Evolutionary conservation across 1,140 invertebrate genomes (phyloP).

Genomic region (Nebria ingens): DNA sequence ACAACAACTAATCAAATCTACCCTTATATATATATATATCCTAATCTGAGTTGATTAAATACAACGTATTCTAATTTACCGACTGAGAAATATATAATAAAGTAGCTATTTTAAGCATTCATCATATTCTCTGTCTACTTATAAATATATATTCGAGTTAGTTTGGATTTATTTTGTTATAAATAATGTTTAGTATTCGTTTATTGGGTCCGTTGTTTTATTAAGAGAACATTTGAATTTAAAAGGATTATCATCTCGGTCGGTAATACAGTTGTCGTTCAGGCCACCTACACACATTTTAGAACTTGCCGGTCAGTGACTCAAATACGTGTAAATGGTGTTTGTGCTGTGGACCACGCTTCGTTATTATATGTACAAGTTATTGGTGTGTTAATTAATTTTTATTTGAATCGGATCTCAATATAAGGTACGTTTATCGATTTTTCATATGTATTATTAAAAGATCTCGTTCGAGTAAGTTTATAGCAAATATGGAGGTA

Average conservation of each 20-base stretch:
- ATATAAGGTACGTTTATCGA: not conserved
- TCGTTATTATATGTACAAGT: not conserved
- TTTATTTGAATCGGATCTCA: not conserved
- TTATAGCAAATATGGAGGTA: not conserved
- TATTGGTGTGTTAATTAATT: constrained; percentile 5
- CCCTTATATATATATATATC: too few relatives aligned
- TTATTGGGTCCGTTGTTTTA: too few relatives aligned
- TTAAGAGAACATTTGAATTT: constrained; percentile 13
- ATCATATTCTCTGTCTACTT: too few relatives aligned
- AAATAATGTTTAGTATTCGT: too few relatives aligned
- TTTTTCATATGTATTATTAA: not conserved
- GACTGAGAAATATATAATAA: too few relatives aligned
- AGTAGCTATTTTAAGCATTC: too few relatives aligned
- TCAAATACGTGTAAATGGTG: constrained; percentile 19
- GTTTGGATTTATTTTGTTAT: too few relatives aligned
- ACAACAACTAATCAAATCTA: too few relatives aligned
- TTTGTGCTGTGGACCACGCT: constrained; percentile 3
- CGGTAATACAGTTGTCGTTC: constrained; percentile 5
- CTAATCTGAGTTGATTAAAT: too few relatives aligned
- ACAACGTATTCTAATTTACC: too few relatives aligned
- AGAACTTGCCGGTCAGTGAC: constrained; percentile 20
- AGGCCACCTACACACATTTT: constrained; percentile 20
- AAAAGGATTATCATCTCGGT: not conserved
- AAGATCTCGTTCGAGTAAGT: not conserved
- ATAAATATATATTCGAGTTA: too few relatives aligned